Evolutionary conservation across 2,888 invertebrate species (phyloP), one percentile per base, ranked within the genome.

Genomic region (Aspidiotus rigidus): DNA sequence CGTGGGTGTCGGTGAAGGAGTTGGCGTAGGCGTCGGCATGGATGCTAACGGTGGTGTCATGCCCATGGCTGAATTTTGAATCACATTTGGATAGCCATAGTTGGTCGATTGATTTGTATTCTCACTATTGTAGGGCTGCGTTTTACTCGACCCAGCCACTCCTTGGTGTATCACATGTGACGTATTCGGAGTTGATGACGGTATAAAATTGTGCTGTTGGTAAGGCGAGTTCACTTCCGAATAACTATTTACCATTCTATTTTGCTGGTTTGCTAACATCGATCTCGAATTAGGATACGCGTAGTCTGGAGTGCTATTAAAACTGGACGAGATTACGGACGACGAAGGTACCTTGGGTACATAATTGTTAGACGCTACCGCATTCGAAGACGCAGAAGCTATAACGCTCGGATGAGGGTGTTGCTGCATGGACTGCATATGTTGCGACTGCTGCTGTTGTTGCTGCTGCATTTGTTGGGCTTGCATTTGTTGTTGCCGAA

Each of bases 1-100:
- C 77, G 76, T 39, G 80, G 80, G 62, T 80, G 81, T 11, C 79
- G 76, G 75, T 80, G 81, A 74, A 71, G 80, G 79, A 71, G 80
- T 79, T 63, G 80, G 80, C 72, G 80, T 80, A 56, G 80, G 69
- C 10, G 54, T 57, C 11, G 64, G 71, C 40, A 69, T 41, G 17
- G 69, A 69, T 7, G 69, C 16, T n/a, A 69, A 39, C 44, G 62
- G 42, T 7, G 54, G 53, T 10, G 63, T 17, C 53, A 44, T 42
- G 10, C 49, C 49, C 42, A 62, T 49, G 16, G 69, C 55, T 10
- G 69, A 40, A 62, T 69, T 69, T 56, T 42, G 69, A 56, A 69
- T 54, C 17, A 69, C 59, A 11, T 59, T 61, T 28, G 69, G 57
- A 62, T 62, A 62, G 7, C 55, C 39, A 39, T 62, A 69, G 40